These are phyloP conservation scores for Agapornis canus DNA, from an alignment of 2,797 vertebrate species.

Conservation along the genomic window DNA sequence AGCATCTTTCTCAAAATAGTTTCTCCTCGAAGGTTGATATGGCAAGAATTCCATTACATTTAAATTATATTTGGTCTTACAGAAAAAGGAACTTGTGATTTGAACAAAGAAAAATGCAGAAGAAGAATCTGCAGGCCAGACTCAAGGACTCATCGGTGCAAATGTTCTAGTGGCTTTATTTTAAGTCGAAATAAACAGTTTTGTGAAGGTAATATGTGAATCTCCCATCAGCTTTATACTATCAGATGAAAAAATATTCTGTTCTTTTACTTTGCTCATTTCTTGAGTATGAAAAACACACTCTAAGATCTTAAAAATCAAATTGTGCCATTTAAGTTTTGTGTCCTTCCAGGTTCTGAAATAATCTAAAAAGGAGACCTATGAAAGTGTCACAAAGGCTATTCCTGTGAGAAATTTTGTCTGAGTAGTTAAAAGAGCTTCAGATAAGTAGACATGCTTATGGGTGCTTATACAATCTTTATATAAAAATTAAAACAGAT, in stretches of 20 bases:
- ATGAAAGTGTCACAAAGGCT: neutral
- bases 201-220: conserved; percentile 86
- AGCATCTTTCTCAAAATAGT: neutral
- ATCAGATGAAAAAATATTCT: neutral
- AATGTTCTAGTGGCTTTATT: conserved; percentile 83
- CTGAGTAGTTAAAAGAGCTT: neutral
- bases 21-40: neutral
- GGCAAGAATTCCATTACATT: neutral
- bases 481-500: neutral
- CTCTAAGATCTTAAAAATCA: neutral
- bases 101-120: conserved; percentile 75
- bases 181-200: conserved; percentile 81
- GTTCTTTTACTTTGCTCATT: neutral
- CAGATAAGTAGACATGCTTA: neutral
- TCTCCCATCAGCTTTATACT: neutral
- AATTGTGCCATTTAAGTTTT: neutral
- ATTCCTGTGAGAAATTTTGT: neutral
- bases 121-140: conserved; percentile 75
- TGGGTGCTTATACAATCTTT: neutral
- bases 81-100: conserved; percentile 76
- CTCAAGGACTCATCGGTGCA: conserved; percentile 69
- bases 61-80: conserved; percentile 30
- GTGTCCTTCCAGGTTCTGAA: neutral
- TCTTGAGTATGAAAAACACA: neutral
- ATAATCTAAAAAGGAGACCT: neutral